Evolutionary conservation across 1,140 invertebrate species (phyloP).

Genomic region (Zaprionus capensis): DNA sequence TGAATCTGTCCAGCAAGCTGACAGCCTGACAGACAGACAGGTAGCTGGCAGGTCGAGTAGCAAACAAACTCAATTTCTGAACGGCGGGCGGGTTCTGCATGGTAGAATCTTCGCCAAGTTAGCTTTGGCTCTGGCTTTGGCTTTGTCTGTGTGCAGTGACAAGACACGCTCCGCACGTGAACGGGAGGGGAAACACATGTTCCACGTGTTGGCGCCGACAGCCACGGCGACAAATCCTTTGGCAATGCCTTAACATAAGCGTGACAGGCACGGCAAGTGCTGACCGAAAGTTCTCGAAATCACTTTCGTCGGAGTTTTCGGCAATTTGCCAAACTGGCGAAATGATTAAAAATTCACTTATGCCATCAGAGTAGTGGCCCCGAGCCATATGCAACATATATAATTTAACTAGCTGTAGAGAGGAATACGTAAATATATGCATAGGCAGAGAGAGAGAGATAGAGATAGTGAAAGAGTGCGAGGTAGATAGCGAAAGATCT

Average conservation of each 20-base stretch:
- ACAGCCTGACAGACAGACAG: conserved; percentile 21
- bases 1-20: conserved; percentile 10
- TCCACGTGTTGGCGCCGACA: conserved; percentile 52
- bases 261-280: conserved; percentile 26
- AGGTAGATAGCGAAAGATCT: background rate
- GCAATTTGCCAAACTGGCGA: conserved; percentile 5
- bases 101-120: conserved; percentile 50
- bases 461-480: background rate
- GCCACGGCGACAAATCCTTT: conserved; percentile 25
- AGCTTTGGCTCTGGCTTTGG: conserved; percentile 16
- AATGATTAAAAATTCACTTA: conserved; percentile 15
- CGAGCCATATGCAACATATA: conserved; percentile 2
- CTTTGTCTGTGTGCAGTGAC: conserved; percentile 58
- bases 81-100: conserved; percentile 38
- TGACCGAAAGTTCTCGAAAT: conserved; percentile 26
- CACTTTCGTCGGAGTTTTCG: conserved; percentile 18
- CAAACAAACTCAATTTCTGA: conserved; percentile 67
- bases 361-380: background rate
- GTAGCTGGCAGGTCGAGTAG: conserved; percentile 45
- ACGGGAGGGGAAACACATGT: conserved; percentile 53
- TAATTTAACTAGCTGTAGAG: conserved; percentile 13
- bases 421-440: background rate
- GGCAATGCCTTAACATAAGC: conserved; percentile 31
- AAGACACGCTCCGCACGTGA: conserved; percentile 72
- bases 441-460: background rate